phyloP scores from a whole-genome alignment of 1,140 invertebrate genomes.

The Brachionus sp. region DNA sequence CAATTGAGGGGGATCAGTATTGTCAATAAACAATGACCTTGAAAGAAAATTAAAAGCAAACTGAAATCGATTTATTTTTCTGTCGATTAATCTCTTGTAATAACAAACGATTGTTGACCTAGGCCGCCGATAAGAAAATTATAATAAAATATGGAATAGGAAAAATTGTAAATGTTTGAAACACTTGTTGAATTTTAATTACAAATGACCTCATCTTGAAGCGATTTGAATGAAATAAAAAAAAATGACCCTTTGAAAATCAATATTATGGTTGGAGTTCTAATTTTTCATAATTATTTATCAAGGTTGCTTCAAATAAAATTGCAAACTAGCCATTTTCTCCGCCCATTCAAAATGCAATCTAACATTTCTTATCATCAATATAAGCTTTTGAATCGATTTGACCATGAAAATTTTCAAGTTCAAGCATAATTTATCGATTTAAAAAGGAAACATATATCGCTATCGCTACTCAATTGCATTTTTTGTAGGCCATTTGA shows the following conservation, averaged over 20 bases:
- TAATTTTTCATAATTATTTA: conserved; percentile 45
- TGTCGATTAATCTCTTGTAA: conserved; percentile 36
- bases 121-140: conserved; percentile 9
- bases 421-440: conserved; percentile 39
- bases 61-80: not conserved
- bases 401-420: conserved; percentile 29
- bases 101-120: conserved; percentile 20
- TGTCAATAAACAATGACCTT: conserved; percentile 21
- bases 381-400: not conserved
- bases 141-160: conserved; percentile 13
- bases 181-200: conserved; percentile 39
- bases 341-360: not conserved
- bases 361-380: conserved; percentile 11
- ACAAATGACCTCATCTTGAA: conserved; percentile 34
- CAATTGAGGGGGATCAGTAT: not conserved
- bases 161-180: conserved; percentile 19
- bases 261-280: conserved; percentile 36
- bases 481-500: conserved; percentile 33
- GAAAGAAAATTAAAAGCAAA: conserved; percentile 1
- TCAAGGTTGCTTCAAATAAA: conserved; percentile 31
- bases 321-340: not conserved
- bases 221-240: not conserved
- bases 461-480: not conserved
- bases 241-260: conserved; percentile 41
- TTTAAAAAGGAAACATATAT: not conserved